Conservation (phyloP, 2,888 invertebrate genomes). For the Schizotus pectinicornis region DNA sequence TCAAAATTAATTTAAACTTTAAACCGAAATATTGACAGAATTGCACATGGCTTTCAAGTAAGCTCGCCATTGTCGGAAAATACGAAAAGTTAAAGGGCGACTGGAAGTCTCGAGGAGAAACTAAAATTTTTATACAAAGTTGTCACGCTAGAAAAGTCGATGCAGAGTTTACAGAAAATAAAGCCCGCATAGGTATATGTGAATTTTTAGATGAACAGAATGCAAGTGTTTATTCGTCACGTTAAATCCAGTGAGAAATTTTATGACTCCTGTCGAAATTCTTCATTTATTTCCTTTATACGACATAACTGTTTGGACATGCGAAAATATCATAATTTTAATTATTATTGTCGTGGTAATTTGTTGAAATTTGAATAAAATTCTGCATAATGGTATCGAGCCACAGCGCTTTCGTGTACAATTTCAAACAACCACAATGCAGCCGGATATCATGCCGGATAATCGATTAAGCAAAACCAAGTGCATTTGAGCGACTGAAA, state of each 20-base stretch:
- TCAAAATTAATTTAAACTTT: too few species aligned
- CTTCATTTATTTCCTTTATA: background rate
- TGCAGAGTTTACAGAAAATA: background rate
- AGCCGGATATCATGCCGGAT: background rate
- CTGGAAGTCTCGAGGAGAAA: too few species aligned
- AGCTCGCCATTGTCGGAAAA: background rate
- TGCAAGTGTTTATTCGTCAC: background rate
- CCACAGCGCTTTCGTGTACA: background rate
- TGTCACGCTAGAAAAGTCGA: conserved; percentile 1
- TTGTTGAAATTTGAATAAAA: background rate
- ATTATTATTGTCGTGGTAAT: background rate
- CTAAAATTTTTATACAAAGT: background rate
- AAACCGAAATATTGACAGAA: too few species aligned
- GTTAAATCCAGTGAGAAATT: background rate
- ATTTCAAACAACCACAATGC: too few species aligned
- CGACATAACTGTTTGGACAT: too few species aligned
- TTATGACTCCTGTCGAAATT: background rate
- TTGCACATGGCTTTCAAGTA: too few species aligned
- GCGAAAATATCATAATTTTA: background rate
- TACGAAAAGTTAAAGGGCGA: background rate
- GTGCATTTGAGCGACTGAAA: conserved; percentile 13
- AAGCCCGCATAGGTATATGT: background rate
- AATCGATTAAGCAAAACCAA: conserved; percentile 22
- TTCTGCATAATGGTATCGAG: background rate
- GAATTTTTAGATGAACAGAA: background rate